phyloP scores from a whole-genome alignment of 2,797 vertebrate genomes.

The Harpagifer antarcticus region DNA sequence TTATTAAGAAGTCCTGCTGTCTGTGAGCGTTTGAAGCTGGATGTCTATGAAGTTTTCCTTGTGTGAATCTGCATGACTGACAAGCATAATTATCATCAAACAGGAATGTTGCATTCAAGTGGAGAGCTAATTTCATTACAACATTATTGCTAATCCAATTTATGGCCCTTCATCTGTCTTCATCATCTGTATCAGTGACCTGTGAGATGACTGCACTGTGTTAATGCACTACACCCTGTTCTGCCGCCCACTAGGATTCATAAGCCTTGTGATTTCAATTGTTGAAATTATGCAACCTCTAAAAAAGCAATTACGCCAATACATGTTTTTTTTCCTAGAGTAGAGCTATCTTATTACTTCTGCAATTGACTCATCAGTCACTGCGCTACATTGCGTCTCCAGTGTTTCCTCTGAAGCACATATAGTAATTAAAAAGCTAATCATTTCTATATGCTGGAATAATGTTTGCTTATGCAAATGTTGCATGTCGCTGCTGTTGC shows the following conservation, averaged over 20 bases:
- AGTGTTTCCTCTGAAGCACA: conserved; percentile 47
- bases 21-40: no score
- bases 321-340: conserved; percentile 67
- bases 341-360: conserved; percentile 58
- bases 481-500: conserved; percentile 31
- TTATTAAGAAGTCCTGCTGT: no score
- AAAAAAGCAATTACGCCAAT: conserved; percentile 71
- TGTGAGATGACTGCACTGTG: conserved; percentile 60
- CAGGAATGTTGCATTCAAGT: conserved; percentile 36
- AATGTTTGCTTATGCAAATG: conserved; percentile 57
- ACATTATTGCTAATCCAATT: conserved; percentile 69
- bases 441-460: conserved; percentile 51
- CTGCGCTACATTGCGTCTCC: conserved; percentile 30
- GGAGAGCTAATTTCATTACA: conserved; percentile 68
- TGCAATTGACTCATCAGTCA: conserved; percentile 65
- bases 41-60: neutral
- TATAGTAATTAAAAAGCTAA: conserved; percentile 68
- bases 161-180: conserved; percentile 68
- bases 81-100: conserved; percentile 43
- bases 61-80: conserved; percentile 23
- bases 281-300: conserved; percentile 64
- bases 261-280: conserved; percentile 52
- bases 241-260: conserved; percentile 52
- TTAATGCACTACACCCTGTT: conserved; percentile 50
- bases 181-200: conserved; percentile 75